These are phyloP conservation scores for Phaetusa simplex DNA, from an alignment of 2,113 vertebrate species.

Conservation along the genomic window DNA sequence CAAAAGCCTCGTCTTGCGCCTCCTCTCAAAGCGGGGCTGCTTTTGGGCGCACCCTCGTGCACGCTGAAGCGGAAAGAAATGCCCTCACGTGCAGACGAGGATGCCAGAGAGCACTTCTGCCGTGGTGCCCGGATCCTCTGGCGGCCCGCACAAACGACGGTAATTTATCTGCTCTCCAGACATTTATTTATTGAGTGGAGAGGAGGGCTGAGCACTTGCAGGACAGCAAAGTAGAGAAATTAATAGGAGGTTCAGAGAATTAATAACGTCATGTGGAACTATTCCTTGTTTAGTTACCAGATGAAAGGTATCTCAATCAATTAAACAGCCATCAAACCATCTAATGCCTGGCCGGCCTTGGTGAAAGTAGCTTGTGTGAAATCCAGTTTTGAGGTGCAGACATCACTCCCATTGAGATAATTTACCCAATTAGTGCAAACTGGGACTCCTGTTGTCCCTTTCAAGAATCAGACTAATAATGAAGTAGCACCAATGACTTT, in stretches of 20 bases:
- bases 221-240: neutral
- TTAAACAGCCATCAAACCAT: neutral
- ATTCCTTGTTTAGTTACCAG: neutral
- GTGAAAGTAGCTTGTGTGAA: neutral
- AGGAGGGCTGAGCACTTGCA: neutral
- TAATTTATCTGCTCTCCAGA: neutral
- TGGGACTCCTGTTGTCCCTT: neutral
- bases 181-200: neutral
- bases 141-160: neutral
- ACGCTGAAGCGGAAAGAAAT: neutral
- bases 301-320: neutral
- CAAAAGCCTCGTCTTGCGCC: neutral
- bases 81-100: neutral
- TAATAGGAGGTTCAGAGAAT: neutral
- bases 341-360: neutral
- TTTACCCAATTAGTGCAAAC: neutral
- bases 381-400: neutral
- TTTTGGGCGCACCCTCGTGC: neutral
- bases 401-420: neutral
- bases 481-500: neutral
- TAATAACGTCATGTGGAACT: neutral
- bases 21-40: neutral
- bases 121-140: neutral
- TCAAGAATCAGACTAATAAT: neutral
- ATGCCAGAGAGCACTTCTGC: neutral